phyloP scores from a whole-genome alignment of 1,140 invertebrate genomes.

The Drosophila carrolli region DNA sequence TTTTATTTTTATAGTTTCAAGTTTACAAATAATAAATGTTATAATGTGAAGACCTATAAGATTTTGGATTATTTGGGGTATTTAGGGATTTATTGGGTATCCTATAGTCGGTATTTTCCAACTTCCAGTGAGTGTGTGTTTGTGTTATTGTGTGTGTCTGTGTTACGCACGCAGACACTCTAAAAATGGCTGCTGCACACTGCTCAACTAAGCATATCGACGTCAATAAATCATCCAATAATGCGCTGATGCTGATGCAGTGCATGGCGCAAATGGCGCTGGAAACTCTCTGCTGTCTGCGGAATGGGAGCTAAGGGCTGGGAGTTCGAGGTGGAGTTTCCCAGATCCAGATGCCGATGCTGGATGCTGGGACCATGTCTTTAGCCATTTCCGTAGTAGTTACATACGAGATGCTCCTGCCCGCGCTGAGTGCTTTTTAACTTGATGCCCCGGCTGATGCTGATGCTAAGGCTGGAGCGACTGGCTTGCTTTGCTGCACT shows the following conservation, averaged over 20 bases:
- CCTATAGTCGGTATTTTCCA: background rate
- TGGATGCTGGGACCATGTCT: constrained; percentile 53
- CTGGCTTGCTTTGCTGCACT: constrained; percentile 47
- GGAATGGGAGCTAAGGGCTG: background rate
- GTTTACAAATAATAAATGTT: no score
- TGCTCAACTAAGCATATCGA: constrained; percentile 83
- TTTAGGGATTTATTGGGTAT: no score
- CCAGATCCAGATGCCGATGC: constrained; percentile 12
- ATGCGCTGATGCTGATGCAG: constrained; percentile 71
- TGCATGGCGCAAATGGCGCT: constrained; percentile 54
- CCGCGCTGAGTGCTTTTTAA: constrained; percentile 72
- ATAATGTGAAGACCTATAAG: no score
- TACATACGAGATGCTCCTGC: constrained; percentile 55
- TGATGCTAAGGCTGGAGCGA: constrained; percentile 16
- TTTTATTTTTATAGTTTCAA: no score
- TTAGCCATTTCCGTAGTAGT: constrained; percentile 70
- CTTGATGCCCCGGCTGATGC: constrained; percentile 42
- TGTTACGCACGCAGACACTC: constrained; percentile 54
- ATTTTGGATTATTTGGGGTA: no score
- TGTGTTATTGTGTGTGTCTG: constrained; percentile 15
- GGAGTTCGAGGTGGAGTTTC: background rate
- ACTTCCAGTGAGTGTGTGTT: background rate
- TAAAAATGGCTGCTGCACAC: constrained; percentile 66
- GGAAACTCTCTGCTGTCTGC: constrained; percentile 29
- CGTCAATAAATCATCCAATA: constrained; percentile 84